Evolutionary conservation across 2,113 vertebrate genomes (phyloP), one percentile per base, ranked within the genome.

Genomic region (Prionailurus viverrinus): DNA sequence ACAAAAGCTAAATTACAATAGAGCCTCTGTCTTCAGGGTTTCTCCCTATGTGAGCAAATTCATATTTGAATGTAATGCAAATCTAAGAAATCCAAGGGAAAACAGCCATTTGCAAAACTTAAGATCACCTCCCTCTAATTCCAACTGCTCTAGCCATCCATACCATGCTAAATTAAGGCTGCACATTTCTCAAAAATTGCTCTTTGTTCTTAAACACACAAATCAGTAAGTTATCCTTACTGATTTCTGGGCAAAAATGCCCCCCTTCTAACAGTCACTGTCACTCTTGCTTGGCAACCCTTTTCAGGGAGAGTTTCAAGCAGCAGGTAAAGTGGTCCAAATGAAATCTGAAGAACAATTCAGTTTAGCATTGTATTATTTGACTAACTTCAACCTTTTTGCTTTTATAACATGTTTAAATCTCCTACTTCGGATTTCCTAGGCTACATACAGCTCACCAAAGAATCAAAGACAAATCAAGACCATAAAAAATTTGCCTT

Each of bases 11-110:
- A 84, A 78, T 86, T 97, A 97, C 31, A 97, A 86, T 90, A 87
- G 0, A 80, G 55, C 69, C 89, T 68, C 25, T 73, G 58, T 87
- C 41, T 85, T 88, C 51, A 94, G 25, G 51, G 68, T 39, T 63
- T 45, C 66, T 84, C 48, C 55, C 63, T 21, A 27, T 41, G 66
- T 85, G 91, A 96, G 31, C 90, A 96, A 97, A 93, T 65, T 41
- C 63, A 31, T 45, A 89, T 83, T 97, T 97, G 82, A 94, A 97
- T 97, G 68, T 33, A 87, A 98, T 97, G 94, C 97, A 98, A 98
- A 98, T 97, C 71, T 86, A 90, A 95, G 18, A 89, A 97, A 39
- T 96, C 79, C 83, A 96, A 97, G 92, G 88, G 88, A 96, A 97
- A 98, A 94, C 10, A 96, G 73, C 33, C 91, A 91, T 95, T 76